Evolutionary conservation across 2,113 vertebrate genomes (phyloP), one percentile per base, ranked within the genome.

Genomic region (Eptesicus fuscus): DNA sequence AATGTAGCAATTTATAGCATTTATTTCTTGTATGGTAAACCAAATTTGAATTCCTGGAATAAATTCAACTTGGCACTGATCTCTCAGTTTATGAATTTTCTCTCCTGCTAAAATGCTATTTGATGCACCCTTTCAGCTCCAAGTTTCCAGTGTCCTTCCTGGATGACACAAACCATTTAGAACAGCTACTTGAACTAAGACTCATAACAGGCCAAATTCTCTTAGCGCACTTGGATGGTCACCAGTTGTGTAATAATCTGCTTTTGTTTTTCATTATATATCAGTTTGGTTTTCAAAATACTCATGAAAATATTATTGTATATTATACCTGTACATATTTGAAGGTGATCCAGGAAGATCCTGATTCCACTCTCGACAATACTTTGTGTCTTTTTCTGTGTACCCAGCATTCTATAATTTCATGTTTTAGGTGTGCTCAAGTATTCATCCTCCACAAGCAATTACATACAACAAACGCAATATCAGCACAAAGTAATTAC

Each of bases 361-460:
- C 3, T 76, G 35, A 28, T 16, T n/a, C 8, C 4, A 82, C n/a
- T 65, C 44, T 85, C 2, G 9, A 12, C 6, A 28, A 76, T 51
- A 17, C 49, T 80, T 74, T 23, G 4, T 9, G 0, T 59, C 53
- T 6, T 23, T 9, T 18, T 76, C 77, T 67, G 71, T 73, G 25
- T 28, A 85, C 86, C 51, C 84, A 90, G 79, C 10, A 1, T 49
- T 73, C 76, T 47, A 2, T 88, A 37, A 95, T 71, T 5, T 84
- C 0, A 25, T 91, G 93, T 97, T 84, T 83, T 0, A 37, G 95
- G 84, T 65, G 61, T 18, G 7, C 3, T 70, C 25, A 10, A 70
- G 88, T 90, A 94, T 96, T 35, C 69, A 95, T 95, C 70, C 16
- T 30, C 44, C 70, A 94, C 73, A 95, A 90, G 86, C 95, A 90